Conservation (phyloP, 2,113 vertebrate genomes). For the Apistogramma diplotaenia region DNA sequence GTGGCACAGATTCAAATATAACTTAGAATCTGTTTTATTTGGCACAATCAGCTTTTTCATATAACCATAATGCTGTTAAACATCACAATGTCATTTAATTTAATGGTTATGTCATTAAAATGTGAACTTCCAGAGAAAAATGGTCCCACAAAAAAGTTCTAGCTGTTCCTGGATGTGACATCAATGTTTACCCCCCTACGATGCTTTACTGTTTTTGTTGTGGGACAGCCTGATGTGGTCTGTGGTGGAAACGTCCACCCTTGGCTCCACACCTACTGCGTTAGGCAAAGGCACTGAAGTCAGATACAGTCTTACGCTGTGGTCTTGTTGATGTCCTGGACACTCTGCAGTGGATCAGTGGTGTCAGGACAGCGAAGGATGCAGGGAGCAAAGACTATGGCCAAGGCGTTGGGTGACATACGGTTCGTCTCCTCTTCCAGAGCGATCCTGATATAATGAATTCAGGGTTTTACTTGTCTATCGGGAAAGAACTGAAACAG, state of each 20-base stretch:
- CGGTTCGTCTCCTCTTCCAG: constrained; percentile 96
- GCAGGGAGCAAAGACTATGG: constrained; percentile 97
- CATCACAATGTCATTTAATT: background rate
- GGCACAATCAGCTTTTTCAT: too few relatives aligned
- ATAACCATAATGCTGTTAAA: background rate
- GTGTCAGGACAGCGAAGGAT: constrained; percentile 96
- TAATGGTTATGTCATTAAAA: background rate
- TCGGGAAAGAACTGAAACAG: background rate
- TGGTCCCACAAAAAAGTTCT: too few relatives aligned
- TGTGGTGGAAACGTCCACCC: background rate
- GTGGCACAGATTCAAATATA: too few relatives aligned
- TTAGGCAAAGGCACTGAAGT: background rate
- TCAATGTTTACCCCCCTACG: background rate
- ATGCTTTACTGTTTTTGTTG: background rate
- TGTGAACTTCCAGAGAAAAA: too few relatives aligned
- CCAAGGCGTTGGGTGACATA: constrained; percentile 97
- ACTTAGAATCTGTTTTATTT: background rate
- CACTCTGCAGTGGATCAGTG: constrained; percentile 91
- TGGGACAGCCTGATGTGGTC: background rate
- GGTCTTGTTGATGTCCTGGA: constrained; percentile 97
- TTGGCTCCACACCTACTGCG: background rate
- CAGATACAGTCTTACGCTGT: constrained; percentile 84
- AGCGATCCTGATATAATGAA: constrained; percentile 82
- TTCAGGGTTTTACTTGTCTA: background rate
- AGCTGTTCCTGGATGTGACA: background rate